A percentile compares a stretch with the other conserved stretches of the same genome.
Conservation (phyloP, 92 coral and sea anemone species). For the Diadumene lineata region DNA sequence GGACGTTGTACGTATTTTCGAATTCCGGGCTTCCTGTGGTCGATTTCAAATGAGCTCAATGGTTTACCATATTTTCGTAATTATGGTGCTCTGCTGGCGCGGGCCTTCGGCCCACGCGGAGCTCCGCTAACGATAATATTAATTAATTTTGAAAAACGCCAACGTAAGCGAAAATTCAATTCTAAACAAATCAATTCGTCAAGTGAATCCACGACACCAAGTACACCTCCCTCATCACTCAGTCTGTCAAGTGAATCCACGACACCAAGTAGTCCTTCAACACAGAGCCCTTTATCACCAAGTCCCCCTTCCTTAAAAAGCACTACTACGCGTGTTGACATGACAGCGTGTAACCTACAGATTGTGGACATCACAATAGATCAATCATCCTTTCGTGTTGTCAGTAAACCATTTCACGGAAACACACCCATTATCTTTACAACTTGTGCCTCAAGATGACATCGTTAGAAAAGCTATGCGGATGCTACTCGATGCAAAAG, state of each 20-base stretch:
- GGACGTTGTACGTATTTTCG: too few species aligned
- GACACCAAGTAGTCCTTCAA: too few species aligned
- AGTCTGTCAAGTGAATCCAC: too few species aligned
- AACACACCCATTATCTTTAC: neutral
- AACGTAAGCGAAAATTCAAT: neutral
- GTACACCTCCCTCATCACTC: too few species aligned
- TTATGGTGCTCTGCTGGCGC: too few species aligned
- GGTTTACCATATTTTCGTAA: too few species aligned
- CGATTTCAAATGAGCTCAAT: too few species aligned
- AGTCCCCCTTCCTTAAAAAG: neutral
- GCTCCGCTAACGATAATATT: too few species aligned
- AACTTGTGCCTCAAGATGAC: neutral
- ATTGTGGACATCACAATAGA: neutral
- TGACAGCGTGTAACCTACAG: neutral
- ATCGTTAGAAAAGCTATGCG: slow-evolving; percentile 7
- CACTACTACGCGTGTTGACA: neutral
- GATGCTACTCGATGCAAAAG: neutral
- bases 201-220: too few species aligned
- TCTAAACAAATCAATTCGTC: neutral
- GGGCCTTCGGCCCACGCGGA: too few species aligned
- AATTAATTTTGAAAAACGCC: too few species aligned
- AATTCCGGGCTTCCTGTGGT: too few species aligned
- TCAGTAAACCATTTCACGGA: neutral
- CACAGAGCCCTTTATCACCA: neutral
- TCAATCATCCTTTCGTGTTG: neutral